phyloP scores from a whole-genome alignment of 2,888 invertebrate genomes.

The Esperia sulphurella region DNA sequence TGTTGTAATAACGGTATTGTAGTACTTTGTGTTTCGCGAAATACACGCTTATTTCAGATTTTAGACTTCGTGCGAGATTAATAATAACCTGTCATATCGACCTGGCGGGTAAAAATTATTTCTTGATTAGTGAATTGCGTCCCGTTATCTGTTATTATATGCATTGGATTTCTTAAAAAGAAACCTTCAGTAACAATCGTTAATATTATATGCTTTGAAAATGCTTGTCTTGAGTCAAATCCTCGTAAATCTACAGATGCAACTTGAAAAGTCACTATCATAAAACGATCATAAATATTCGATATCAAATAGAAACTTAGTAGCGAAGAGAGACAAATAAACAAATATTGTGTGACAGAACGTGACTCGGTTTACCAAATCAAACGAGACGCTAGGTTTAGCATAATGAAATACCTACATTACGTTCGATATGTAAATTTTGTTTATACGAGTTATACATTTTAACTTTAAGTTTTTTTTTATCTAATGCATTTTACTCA shows the following conservation, averaged over 20 bases:
- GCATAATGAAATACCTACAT: constrained; percentile 48
- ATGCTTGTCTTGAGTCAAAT: constrained; percentile 3
- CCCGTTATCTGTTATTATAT: not conserved
- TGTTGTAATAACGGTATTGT: constrained; percentile 53
- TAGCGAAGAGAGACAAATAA: constrained; percentile 55
- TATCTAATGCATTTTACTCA: constrained; percentile 78
- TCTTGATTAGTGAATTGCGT: not conserved
- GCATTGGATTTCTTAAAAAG: not conserved
- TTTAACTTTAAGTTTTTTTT: constrained; percentile 59
- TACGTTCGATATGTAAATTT: constrained; percentile 50
- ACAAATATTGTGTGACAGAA: constrained; percentile 48
- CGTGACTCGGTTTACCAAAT: constrained; percentile 77
- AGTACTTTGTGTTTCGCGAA: constrained; percentile 12
- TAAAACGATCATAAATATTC: constrained; percentile 55
- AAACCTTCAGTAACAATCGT: not conserved
- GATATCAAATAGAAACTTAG: constrained; percentile 50
- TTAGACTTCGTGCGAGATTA: constrained; percentile 22
- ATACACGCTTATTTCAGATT: constrained; percentile 25
- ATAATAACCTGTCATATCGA: constrained; percentile 27
- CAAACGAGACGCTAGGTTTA: constrained; percentile 67
- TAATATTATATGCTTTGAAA: not conserved
- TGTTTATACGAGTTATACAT: constrained; percentile 61
- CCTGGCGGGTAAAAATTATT: constrained; percentile 7
- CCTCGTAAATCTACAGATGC: constrained; percentile 8
- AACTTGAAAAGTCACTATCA: constrained; percentile 51